These are phyloP conservation scores for Xiphophorus maculatus DNA, from an alignment of 2,113 vertebrate genomes.

Conservation along the genomic window DNA sequence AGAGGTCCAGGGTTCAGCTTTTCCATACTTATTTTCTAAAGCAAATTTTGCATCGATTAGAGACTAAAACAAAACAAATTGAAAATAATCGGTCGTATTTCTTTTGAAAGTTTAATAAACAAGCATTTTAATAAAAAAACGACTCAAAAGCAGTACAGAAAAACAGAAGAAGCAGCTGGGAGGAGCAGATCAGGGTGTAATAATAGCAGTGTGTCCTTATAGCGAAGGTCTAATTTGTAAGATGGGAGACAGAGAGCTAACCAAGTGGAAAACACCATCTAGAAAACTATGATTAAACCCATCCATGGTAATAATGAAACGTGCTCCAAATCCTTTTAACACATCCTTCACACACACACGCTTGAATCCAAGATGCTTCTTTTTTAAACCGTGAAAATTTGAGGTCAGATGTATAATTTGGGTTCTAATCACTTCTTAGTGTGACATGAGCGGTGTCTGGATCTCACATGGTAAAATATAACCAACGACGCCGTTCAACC, in stretches of 20 bases:
- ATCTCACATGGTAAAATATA: too few species aligned
- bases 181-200: constrained; percentile 12
- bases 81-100: not conserved
- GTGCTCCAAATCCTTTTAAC: constrained; percentile 63
- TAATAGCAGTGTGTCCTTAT: constrained; percentile 19
- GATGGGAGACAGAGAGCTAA: constrained; percentile 52
- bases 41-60: not conserved
- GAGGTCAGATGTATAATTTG: constrained; percentile 55
- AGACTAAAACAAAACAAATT: not conserved
- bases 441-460: too few species aligned
- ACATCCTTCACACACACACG: constrained; percentile 43
- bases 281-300: constrained; percentile 69
- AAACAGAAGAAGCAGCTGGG: not conserved
- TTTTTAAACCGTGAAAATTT: constrained; percentile 39
- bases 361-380: constrained; percentile 25
- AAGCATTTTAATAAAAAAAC: not conserved
- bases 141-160: not conserved
- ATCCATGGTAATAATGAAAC: constrained; percentile 71
- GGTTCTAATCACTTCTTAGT: constrained; percentile 46
- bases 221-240: constrained; percentile 38
- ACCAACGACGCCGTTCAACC: too few species aligned
- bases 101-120: not conserved
- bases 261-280: constrained; percentile 68
- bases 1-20: not conserved
- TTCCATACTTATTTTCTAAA: not conserved